These are phyloP conservation scores for Nyctalus aviator DNA, from an alignment of 2,797 vertebrate genomes.

Conservation along the genomic window DNA sequence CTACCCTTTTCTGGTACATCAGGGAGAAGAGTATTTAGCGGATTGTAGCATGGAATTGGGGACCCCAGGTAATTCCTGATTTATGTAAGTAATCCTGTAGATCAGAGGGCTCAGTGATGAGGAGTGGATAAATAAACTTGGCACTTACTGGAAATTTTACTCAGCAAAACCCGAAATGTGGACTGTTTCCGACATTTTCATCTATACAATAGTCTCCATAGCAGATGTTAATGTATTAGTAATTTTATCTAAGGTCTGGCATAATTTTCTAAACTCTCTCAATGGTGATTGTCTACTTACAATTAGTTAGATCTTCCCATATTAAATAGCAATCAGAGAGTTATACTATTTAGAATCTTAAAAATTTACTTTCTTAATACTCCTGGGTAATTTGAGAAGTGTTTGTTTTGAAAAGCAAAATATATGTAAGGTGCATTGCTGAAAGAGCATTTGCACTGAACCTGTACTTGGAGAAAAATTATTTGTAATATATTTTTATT, in stretches of 20 bases:
- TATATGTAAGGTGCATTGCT: neutral
- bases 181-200: neutral
- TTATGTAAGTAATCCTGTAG: neutral
- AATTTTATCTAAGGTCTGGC: neutral
- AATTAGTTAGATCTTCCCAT: constrained; percentile 6
- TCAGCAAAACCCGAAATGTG: neutral
- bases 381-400: constrained; percentile 33
- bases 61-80: neutral
- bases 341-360: constrained; percentile 11
- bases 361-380: constrained; percentile 54
- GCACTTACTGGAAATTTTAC: neutral
- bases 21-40: neutral
- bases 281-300: neutral
- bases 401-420: constrained; percentile 64
- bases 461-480: neutral
- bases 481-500: no score
- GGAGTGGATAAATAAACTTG: neutral
- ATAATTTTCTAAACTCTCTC: neutral
- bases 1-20: neutral
- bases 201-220: neutral
- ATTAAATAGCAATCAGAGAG: neutral
- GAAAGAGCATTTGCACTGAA: neutral
- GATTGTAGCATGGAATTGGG: neutral
- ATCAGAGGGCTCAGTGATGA: neutral
- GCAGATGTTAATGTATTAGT: neutral